Base-by-base conservation (phyloP, 2,888 invertebrate genomes). In the Troides aeacus region DNA sequence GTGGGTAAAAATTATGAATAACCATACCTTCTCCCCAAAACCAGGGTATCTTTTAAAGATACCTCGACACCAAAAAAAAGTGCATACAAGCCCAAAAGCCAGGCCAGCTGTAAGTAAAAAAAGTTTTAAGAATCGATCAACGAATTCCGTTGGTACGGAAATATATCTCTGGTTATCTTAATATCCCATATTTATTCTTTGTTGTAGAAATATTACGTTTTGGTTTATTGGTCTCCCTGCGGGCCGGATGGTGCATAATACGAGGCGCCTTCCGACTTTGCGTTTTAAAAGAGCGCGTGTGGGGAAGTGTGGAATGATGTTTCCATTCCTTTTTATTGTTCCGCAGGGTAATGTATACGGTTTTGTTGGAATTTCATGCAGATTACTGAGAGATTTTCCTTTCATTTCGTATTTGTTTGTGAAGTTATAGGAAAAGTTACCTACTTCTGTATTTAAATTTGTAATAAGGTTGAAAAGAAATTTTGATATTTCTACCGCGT, bases 261-360 rank as follows among this genome's bases (percentile, higher is more conserved):
- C 73, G 70, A 62, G 64, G 62, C 72, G 73, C 70, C 75, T 78
- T 75, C 75, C 76, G 79, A 77, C 73, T 78, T 76, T 74, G 76
- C 78, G 78, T 79, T 80, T 76, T 76, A 72, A 76, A 75, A 76
- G 75, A 75, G 76, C 74, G 74, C 77, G 80, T 79, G 76, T 77
- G 76, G 82, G 81, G 81, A 81, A 83, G 83, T 84, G 83, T 81
- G 80, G 80, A 82, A 82, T 81, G 77, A 80, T 82, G 81, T 82
- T 81, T 81, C 76, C 75, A 72, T 78, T 79, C 76, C 76, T 73
- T 81, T 79, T 82, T 83, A 83, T 83, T 79, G 80, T 79, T 78
- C 82, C 79, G 74, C 73, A 69, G 82, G 82, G 83, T 81, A 80
- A 81, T 79, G 77, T 79, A 77, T 62, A 71, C 60, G 53, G 50